These are phyloP conservation scores for Eueides isabella DNA, from an alignment of 1,140 invertebrate genomes.

Conservation along the genomic window DNA sequence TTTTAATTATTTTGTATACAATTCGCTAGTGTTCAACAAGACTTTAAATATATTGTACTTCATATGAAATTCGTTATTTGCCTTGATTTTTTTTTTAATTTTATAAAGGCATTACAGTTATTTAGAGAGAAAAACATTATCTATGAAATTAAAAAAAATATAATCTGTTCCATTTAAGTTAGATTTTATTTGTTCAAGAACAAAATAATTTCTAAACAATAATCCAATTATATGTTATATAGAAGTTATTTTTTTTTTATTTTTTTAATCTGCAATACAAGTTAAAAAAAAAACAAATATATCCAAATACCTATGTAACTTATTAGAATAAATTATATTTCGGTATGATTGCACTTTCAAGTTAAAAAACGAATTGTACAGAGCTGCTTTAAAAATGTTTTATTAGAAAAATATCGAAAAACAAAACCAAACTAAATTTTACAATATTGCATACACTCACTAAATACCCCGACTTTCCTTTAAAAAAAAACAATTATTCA, in stretches of 20 bases:
- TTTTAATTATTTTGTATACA: neutral
- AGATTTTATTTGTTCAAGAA: neutral
- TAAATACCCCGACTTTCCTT: neutral
- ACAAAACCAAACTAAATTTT: neutral
- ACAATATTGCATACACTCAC: neutral
- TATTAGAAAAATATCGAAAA: neutral
- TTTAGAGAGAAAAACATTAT: neutral
- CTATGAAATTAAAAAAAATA: neutral
- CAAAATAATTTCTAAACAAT: neutral
- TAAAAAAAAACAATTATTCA: neutral
- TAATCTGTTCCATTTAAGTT: neutral
- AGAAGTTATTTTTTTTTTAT: neutral
- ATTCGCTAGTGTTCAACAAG: conserved; percentile 27
- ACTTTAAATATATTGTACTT: conserved; percentile 38
- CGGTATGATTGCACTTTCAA: conserved; percentile 37
- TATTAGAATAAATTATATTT: conserved; percentile 35
- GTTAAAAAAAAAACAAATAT: neutral
- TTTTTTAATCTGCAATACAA: neutral
- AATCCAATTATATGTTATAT: neutral
- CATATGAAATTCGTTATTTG: conserved; percentile 35
- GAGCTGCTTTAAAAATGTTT: conserved; percentile 27
- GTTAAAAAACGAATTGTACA: conserved; percentile 27
- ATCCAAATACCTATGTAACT: conserved; percentile 25
- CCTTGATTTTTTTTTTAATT: conserved; percentile 14
- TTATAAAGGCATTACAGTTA: conserved; percentile 2